Percentiles rank a stretch among this genome's conserved stretches.
Evolutionary conservation across 92 coral and sea anemone genomes (phyloP).

Genomic region (Parazoanthus atlanticus): DNA sequence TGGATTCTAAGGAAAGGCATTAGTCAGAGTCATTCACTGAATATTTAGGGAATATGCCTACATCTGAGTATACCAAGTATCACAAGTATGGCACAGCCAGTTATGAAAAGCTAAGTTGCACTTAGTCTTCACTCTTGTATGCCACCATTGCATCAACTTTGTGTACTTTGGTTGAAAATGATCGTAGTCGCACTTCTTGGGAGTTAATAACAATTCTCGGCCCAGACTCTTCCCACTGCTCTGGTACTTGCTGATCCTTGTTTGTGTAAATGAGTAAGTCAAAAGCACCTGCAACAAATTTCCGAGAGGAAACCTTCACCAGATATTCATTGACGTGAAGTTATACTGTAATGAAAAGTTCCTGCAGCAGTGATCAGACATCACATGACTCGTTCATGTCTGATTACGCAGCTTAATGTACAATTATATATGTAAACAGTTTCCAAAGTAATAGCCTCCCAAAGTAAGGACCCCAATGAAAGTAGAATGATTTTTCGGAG

Average conservation of each 20-base stretch:
- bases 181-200: conserved; percentile 93
- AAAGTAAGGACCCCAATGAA: too few relatives aligned
- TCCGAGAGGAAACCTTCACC: neutral
- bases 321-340: too few relatives aligned
- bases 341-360: too few relatives aligned
- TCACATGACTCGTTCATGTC: too few relatives aligned
- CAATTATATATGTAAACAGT: too few relatives aligned
- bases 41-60: too few relatives aligned
- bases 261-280: conserved; percentile 93
- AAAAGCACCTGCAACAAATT: conserved; percentile 82
- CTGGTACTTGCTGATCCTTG: conserved; percentile 89
- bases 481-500: too few relatives aligned
- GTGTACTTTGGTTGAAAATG: conserved; percentile 89
- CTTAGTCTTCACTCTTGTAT: conserved; percentile 86
- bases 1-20: too few relatives aligned
- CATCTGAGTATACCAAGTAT: neutral
- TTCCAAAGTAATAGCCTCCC: too few relatives aligned
- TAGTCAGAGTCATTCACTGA: too few relatives aligned
- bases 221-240: conserved; percentile 99
- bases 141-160: conserved; percentile 99
- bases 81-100: neutral
- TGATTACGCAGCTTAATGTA: too few relatives aligned
- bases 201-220: conserved; percentile 93
- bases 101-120: neutral
- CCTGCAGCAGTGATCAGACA: too few relatives aligned